Conservation (phyloP, 2,797 vertebrate genomes). For the Naso thynnoides region DNA sequence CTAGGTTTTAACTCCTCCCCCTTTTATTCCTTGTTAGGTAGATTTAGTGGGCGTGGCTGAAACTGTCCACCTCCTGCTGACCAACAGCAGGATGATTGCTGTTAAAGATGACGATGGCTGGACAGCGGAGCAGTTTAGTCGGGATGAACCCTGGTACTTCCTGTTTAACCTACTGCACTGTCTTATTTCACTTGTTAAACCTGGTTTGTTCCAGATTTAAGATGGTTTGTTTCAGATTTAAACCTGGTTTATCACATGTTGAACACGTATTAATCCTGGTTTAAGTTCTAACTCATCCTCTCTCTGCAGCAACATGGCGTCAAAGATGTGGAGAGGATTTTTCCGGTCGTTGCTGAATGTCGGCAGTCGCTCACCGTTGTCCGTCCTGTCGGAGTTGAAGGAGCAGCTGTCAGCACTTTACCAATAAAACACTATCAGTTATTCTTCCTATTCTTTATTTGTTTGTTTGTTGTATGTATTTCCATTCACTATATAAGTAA, state of each 20-base stretch:
- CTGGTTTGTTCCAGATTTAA: not conserved
- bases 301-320: slow-evolving; percentile 15
- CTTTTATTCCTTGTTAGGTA: slow-evolving; percentile 26
- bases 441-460: not conserved
- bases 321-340: slow-evolving; percentile 30
- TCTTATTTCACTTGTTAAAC: no score
- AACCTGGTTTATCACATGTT: not conserved
- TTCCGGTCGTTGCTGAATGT: slow-evolving; percentile 51
- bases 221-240: not conserved
- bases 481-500: not conserved
- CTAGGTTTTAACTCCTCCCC: not conserved
- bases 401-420: slow-evolving; percentile 20
- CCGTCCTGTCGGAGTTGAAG: slow-evolving; percentile 40
- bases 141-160: slow-evolving; percentile 21
- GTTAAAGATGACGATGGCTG: slow-evolving; percentile 26
- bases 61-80: slow-evolving; percentile 53
- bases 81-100: slow-evolving; percentile 36
- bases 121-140: slow-evolving; percentile 37
- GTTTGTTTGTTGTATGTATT: not conserved
- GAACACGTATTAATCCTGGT: not conserved
- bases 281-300: not conserved
- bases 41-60: slow-evolving; percentile 63
- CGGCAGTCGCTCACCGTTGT: not conserved
- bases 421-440: not conserved
- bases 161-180: no score